Base-by-base conservation (phyloP, 2,113 vertebrate species). In the Pogonocichla stellata region DNA sequence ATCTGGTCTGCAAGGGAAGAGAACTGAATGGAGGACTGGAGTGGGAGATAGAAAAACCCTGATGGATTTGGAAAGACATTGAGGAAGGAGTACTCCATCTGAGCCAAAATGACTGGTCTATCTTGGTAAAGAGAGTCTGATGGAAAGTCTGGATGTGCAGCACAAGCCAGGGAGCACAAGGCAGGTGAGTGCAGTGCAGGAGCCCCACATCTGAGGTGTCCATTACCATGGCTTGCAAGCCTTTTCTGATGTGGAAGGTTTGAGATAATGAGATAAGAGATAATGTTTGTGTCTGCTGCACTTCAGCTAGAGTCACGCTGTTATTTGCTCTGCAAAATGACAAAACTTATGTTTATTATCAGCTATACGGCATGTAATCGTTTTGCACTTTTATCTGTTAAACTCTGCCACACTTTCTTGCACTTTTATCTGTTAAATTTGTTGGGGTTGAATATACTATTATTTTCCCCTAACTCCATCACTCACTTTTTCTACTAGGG, bases 221-320 rank as follows among this genome's bases (percentile, higher is more conserved):
- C 51, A 13, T 43, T 82, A 23, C 40, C 13, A 23, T 23, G 22
- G 38, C n/a, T 86, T 43, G 29, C 29, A 43, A n/a, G 40, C 18
- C 6, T 58, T 51, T 67, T 51, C 43, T 33, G 12, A 20, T 23
- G 29, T 6, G 15, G 9, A 56, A 50, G 25, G 20, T n/a, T 42
- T 34, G 33, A 16, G 10, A n/a, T n/a, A n/a, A n/a, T 57, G 57
- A 12, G n/a, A 17, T n/a, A 42, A 53, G 38, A 20, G 4, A 10
- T 45, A 36, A 45, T 50, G 16, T n/a, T 53, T 47, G 33, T 45
- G 22, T 31, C 42, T 57, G 26, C 57, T 42, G 38, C 31, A 40
- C 14, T 84, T 69, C n/a, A 61, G 9, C 0, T 80, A n/a, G 38
- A 75, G 14, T 34, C 5, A 42, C 0, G 0, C 6, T 48, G 8